Conservation (phyloP, 2,113 vertebrate species). For the Pedetes capensis region DNA sequence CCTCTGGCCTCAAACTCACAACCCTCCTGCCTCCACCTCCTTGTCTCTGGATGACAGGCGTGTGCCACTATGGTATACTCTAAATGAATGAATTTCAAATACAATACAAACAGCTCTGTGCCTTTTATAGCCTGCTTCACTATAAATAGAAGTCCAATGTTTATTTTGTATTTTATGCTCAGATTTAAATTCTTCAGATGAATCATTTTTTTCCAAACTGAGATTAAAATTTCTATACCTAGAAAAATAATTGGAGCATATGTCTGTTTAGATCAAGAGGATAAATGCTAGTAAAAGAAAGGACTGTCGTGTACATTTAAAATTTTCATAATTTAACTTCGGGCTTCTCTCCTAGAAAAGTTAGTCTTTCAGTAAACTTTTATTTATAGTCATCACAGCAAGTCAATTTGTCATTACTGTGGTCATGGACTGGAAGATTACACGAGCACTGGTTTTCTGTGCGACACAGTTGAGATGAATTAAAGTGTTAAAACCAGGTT, state of each 20-base stretch:
- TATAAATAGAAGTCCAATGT: not conserved
- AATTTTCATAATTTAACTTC: not conserved
- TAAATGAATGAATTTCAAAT: not conserved
- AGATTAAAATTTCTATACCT: not conserved
- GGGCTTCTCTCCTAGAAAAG: not conserved
- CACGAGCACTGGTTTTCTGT: conserved; percentile 6
- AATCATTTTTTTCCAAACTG: not conserved
- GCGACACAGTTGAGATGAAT: not conserved
- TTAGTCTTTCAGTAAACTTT: not conserved
- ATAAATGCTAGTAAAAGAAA: not conserved
- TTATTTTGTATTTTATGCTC: not conserved
- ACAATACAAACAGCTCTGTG: not conserved
- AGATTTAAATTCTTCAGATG: conserved; percentile 27
- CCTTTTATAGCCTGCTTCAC: not conserved
- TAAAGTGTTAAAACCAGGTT: conserved; percentile 21
- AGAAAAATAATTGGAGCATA: not conserved
- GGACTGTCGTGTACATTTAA: not conserved
- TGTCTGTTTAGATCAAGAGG: not conserved
- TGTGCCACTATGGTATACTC: not conserved
- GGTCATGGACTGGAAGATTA: conserved; percentile 18
- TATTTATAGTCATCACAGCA: conserved; percentile 30
- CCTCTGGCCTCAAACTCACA: too few relatives aligned
- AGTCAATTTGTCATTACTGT: conserved; percentile 27
- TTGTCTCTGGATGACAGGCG: too few relatives aligned
- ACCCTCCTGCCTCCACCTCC: too few relatives aligned